These are phyloP conservation scores for Stegostoma tigrinum DNA, from an alignment of 2,113 vertebrate species.

Conservation along the genomic window DNA sequence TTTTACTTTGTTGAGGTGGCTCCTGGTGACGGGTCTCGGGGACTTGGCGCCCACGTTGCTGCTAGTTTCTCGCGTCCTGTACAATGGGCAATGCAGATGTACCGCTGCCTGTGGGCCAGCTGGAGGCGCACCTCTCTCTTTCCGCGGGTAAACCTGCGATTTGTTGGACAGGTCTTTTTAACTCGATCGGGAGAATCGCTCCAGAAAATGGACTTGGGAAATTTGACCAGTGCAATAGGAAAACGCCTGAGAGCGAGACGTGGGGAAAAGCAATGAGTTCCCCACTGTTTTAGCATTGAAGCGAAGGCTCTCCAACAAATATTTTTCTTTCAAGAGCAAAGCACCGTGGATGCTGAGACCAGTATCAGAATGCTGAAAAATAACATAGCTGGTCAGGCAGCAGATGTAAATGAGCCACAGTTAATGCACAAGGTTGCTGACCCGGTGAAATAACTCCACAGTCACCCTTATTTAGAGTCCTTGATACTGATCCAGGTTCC, in stretches of 20 bases:
- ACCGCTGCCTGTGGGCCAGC: background rate
- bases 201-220: background rate
- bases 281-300: background rate
- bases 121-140: no score
- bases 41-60: background rate
- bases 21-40: background rate
- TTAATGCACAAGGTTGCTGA: no score
- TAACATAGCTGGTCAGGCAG: background rate
- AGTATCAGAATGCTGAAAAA: no score
- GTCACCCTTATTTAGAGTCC: no score
- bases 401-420: background rate
- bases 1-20: background rate
- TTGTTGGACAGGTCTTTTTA: background rate
- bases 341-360: no score
- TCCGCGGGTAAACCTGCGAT: background rate
- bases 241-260: background rate
- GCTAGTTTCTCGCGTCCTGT: background rate
- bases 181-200: background rate
- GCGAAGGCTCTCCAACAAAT: background rate
- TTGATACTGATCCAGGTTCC: no score
- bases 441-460: no score
- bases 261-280: background rate
- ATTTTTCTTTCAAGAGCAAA: background rate
- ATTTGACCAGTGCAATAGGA: background rate
- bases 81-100: background rate